These are phyloP conservation scores for Cosmia pyralina DNA, from an alignment of 2,888 invertebrate genomes.

Conservation along the genomic window DNA sequence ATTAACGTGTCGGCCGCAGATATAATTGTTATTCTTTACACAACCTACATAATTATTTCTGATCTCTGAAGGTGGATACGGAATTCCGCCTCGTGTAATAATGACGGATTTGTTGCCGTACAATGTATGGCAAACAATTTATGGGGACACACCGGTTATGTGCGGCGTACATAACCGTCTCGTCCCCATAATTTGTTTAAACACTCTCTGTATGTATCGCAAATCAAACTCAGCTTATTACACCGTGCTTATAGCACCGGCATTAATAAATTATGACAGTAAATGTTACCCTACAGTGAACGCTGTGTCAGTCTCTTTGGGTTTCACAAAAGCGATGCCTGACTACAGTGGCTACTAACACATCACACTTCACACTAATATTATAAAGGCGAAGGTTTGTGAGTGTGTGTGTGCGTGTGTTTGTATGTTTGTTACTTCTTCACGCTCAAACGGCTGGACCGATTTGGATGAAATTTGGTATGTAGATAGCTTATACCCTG, in stretches of 20 bases:
- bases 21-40: constrained; percentile 50
- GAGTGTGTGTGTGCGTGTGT: too few relatives aligned
- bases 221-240: constrained; percentile 1
- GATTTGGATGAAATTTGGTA: too few relatives aligned
- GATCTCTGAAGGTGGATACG: constrained; percentile 18
- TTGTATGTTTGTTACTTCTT: too few relatives aligned
- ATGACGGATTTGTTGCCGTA: background rate
- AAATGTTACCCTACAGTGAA: background rate
- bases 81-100: constrained; percentile 9
- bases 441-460: too few relatives aligned
- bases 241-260: too few relatives aligned
- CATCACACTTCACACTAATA: too few relatives aligned
- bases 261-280: background rate
- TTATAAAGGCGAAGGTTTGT: too few relatives aligned
- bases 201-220: background rate
- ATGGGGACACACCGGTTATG: too few relatives aligned
- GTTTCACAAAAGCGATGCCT: background rate
- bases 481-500: too few relatives aligned
- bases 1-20: constrained; percentile 10
- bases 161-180: background rate
- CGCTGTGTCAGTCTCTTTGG: background rate
- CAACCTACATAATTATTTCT: constrained; percentile 30
- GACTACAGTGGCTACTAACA: background rate
- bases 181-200: background rate
- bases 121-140: too few relatives aligned